These are phyloP conservation scores for Agrilus biguttatus DNA, from an alignment of 2,888 invertebrate species.

Conservation along the genomic window DNA sequence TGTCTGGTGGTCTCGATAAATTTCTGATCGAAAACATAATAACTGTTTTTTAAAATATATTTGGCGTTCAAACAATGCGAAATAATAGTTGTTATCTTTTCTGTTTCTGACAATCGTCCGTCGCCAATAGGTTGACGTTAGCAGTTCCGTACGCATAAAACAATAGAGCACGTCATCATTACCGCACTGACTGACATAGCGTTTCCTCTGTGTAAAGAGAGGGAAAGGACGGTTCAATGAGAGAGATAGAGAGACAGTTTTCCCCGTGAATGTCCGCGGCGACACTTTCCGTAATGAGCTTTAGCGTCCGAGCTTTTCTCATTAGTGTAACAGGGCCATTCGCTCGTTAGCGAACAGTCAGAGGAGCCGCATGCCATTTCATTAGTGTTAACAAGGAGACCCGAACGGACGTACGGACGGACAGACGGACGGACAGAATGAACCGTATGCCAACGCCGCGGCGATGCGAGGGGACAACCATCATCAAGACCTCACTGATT, in stretches of 20 bases:
- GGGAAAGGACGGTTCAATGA: no score
- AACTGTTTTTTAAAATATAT: no score
- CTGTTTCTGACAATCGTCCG: not conserved
- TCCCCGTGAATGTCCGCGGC: constrained; percentile 21
- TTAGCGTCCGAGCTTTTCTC: constrained; percentile 30
- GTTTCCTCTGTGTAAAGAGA: not conserved
- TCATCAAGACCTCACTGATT: not conserved
- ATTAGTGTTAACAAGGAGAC: constrained; percentile 28
- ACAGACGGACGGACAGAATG: not conserved
- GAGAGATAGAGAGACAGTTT: no score
- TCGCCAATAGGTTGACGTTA: not conserved
- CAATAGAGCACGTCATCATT: not conserved
- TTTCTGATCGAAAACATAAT: no score
- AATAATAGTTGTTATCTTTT: no score
- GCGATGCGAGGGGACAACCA: not conserved
- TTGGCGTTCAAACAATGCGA: no score
- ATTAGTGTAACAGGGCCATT: constrained; percentile 30
- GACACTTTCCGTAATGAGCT: constrained; percentile 28
- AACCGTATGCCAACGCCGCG: not conserved
- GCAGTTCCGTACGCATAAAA: not conserved
- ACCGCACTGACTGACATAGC: not conserved
- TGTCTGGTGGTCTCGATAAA: no score
- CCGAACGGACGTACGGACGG: constrained; percentile 3
- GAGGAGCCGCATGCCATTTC: constrained; percentile 28
- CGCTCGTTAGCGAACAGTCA: constrained; percentile 24